Conservation (phyloP, 1,140 invertebrate genomes). For the Tetramorium simillimum region DNA sequence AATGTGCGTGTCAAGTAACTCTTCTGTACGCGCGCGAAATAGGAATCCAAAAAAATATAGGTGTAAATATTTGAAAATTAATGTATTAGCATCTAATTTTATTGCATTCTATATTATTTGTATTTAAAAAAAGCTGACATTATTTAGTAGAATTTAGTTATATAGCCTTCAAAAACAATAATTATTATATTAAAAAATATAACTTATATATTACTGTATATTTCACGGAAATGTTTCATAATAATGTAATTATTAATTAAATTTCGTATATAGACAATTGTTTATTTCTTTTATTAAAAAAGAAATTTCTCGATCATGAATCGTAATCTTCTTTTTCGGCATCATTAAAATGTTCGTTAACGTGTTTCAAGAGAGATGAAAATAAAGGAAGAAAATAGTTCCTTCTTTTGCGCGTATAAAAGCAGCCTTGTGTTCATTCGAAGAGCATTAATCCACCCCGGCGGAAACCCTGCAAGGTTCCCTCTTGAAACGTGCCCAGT, state of each 20-base stretch:
- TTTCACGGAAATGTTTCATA: neutral
- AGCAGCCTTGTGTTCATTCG: conserved; percentile 67
- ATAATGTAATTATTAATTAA: neutral
- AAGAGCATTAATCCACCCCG: conserved; percentile 77
- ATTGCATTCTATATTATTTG: neutral
- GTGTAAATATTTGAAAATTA: neutral
- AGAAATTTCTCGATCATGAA: neutral
- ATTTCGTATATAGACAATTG: neutral
- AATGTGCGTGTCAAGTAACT: neutral
- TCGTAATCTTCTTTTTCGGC: neutral
- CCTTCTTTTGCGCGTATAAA: conserved; percentile 18
- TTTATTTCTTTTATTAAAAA: neutral
- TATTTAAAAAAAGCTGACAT: neutral
- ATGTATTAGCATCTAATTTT: neutral
- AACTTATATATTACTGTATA: neutral
- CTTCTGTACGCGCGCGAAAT: neutral
- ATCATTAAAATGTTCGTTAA: neutral
- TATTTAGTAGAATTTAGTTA: neutral
- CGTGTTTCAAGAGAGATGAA: neutral
- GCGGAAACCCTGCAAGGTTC: conserved; percentile 78
- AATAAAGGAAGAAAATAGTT: neutral
- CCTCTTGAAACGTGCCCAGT: conserved; percentile 75
- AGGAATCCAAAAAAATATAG: neutral
- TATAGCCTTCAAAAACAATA: neutral
- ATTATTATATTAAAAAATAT: neutral